Base-by-base conservation (phyloP, 2,888 invertebrate genomes). In the Hirudinaria manillensis region DNA sequence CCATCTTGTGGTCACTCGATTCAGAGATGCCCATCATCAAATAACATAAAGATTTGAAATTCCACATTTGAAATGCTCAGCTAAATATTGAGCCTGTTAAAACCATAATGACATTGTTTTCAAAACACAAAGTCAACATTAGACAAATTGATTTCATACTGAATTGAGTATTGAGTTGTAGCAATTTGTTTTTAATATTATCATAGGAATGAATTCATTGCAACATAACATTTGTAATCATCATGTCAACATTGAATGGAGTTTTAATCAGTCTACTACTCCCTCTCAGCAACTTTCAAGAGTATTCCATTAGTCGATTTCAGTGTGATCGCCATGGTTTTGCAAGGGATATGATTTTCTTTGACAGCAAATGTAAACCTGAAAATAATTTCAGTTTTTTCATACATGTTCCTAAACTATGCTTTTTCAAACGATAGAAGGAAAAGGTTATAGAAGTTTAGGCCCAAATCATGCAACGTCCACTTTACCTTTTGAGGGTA, bases 251-350 rank as follows among this genome's bases (percentile, higher is more conserved):
- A 45, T 45, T 45, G 45, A 16, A 1, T 45, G 45, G 13, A 61
- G 19, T 61, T 61, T 7, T 21, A 7, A 13, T 16, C 19, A 27
- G 61, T 16, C 29, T 61, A 21, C 24, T 27, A 16, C n/a, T n/a
- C 61, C 27, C 65, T 68, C 29, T 74, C 77, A 45, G 75, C 24
- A 2, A 70, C 74, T 38, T 74, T 73, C 65, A 77, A 51, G 53
- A 70, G 70, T 38, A 78, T 70, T 55, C 81, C 81, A 75, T 78
- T 77, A 51, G 80, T 77, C 0, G 81, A 75, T 55, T 79, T 79
- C 82, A 81, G 80, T 16, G 81, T 80, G 3, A 79, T 79, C 83
- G 29, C 34, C 24, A 77, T 27, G 7, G 75, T 75, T 56, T 77
- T 78, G 66, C 75, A 72, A 27, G 79, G 79, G 45, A 65, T 72